phyloP scores from a whole-genome alignment of 2,888 invertebrate genomes.

The Chrysodeixis includens region DNA sequence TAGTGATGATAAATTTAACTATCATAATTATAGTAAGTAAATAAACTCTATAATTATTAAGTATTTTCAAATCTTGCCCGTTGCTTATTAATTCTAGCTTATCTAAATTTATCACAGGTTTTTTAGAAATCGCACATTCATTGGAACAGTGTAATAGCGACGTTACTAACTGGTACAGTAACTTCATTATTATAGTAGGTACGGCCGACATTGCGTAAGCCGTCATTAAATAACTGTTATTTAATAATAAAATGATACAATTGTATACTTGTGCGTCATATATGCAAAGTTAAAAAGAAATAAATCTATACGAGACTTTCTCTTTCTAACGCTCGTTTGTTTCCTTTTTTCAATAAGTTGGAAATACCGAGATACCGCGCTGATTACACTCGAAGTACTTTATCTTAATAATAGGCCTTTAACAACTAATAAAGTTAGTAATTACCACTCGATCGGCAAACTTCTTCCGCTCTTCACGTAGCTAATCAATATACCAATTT shows the following conservation, averaged over 20 bases:
- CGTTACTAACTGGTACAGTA: conserved; percentile 33
- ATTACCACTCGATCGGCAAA: not conserved
- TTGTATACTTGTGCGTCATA: conserved; percentile 31
- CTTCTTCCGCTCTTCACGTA: not conserved
- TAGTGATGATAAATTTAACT: no score
- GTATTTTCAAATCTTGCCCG: conserved; percentile 5
- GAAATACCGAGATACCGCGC: conserved; percentile 13
- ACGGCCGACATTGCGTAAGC: conserved; percentile 28
- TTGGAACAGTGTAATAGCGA: conserved; percentile 29
- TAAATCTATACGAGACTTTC: conserved; percentile 46
- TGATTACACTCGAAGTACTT: conserved; percentile 14
- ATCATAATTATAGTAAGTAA: no score
- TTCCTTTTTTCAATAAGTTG: conserved; percentile 21
- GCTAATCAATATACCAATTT: no score
- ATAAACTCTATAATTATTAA: not conserved
- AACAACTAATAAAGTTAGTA: conserved; percentile 1
- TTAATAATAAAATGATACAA: conserved; percentile 40
- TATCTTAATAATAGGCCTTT: not conserved
- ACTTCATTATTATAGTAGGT: conserved; percentile 18
- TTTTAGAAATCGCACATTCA: conserved; percentile 32
- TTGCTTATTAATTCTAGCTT: not conserved
- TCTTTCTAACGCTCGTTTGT: conserved; percentile 32
- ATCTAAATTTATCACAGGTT: conserved; percentile 28
- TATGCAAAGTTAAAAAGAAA: conserved; percentile 42
- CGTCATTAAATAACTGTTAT: conserved; percentile 30